Percentiles rank a stretch among this genome's conserved stretches.
Evolutionary conservation across 2,888 invertebrate genomes (phyloP).

Genomic region (Phyllotreta cruciferae): DNA sequence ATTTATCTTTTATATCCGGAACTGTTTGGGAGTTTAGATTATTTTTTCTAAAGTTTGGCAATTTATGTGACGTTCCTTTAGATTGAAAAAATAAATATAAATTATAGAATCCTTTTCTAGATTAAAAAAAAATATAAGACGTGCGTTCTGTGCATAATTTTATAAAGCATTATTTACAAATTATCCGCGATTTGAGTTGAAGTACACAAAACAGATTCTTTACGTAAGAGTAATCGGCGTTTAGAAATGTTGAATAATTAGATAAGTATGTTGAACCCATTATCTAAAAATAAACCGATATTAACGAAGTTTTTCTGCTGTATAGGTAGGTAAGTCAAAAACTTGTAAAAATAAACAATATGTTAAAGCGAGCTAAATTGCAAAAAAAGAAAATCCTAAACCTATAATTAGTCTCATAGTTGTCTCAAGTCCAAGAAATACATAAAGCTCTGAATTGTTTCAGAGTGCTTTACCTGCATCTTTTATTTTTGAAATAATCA

Average conservation of each 20-base stretch:
- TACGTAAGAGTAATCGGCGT: slow-evolving; percentile 24
- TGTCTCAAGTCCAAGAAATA: slow-evolving; percentile 42
- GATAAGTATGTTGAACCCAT: slow-evolving; percentile 29
- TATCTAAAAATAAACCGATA: slow-evolving; percentile 32
- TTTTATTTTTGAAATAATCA: slow-evolving; percentile 31
- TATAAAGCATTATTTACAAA: slow-evolving; percentile 24
- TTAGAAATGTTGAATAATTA: slow-evolving; percentile 25
- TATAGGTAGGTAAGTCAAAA: slow-evolving; percentile 18
- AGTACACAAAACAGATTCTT: slow-evolving; percentile 27
- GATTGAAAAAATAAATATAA: too few relatives aligned
- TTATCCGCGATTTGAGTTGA: slow-evolving; percentile 21
- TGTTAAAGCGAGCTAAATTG: slow-evolving; percentile 30
- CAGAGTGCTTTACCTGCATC: slow-evolving; percentile 28
- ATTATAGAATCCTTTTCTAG: too few relatives aligned
- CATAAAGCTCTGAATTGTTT: slow-evolving; percentile 35
- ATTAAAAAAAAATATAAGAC: background rate
- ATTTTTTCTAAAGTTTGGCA: too few relatives aligned
- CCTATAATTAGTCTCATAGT: slow-evolving; percentile 40
- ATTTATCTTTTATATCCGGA: too few relatives aligned
- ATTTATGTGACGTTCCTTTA: too few relatives aligned
- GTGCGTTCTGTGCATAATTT: slow-evolving; percentile 16
- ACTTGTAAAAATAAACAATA: slow-evolving; percentile 34
- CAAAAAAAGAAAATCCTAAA: slow-evolving; percentile 31
- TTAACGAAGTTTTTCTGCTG: slow-evolving; percentile 28
- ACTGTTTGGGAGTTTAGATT: too few relatives aligned